phyloP scores from a whole-genome alignment of 1,140 invertebrate species.

The Penaeus indicus region DNA sequence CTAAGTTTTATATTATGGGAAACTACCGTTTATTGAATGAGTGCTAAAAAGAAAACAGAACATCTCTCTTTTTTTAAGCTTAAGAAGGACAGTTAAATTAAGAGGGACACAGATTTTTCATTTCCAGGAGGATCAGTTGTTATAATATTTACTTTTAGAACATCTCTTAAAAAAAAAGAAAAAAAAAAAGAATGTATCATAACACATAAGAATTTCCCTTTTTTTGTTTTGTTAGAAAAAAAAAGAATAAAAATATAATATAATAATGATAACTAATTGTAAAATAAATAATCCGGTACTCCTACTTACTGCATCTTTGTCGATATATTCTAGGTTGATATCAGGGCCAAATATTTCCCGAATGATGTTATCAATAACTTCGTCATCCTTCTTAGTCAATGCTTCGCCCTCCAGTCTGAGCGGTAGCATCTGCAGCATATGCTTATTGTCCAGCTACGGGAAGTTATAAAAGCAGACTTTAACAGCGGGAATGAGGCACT shows the following conservation, averaged over 20 bases:
- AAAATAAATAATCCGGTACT: constrained; percentile 12
- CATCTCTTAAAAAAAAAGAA: too few relatives aligned
- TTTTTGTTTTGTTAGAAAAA: too few relatives aligned
- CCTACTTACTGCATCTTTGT: constrained; percentile 69
- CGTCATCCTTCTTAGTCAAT: constrained; percentile 65
- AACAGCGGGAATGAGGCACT: constrained; percentile 33
- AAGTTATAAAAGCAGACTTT: constrained; percentile 42
- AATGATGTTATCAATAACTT: constrained; percentile 69
- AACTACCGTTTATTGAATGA: too few relatives aligned
- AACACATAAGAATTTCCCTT: too few relatives aligned
- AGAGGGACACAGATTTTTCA: background rate
- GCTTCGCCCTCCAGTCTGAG: constrained; percentile 62
- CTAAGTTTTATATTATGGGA: too few relatives aligned
- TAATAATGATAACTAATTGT: background rate
- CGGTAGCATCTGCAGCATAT: constrained; percentile 66
- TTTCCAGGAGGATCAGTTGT: too few relatives aligned
- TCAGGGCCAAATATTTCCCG: constrained; percentile 68
- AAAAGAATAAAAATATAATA: background rate
- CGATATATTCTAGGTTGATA: constrained; percentile 68
- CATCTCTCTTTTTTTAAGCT: background rate
- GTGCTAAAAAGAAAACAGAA: background rate
- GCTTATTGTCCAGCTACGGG: constrained; percentile 64
- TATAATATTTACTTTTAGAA: too few relatives aligned
- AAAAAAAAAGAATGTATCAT: too few relatives aligned
- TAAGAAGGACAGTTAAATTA: background rate